These are phyloP conservation scores for Enteromius viviparus DNA, from an alignment of 2,797 vertebrate species.

Conservation along the genomic window DNA sequence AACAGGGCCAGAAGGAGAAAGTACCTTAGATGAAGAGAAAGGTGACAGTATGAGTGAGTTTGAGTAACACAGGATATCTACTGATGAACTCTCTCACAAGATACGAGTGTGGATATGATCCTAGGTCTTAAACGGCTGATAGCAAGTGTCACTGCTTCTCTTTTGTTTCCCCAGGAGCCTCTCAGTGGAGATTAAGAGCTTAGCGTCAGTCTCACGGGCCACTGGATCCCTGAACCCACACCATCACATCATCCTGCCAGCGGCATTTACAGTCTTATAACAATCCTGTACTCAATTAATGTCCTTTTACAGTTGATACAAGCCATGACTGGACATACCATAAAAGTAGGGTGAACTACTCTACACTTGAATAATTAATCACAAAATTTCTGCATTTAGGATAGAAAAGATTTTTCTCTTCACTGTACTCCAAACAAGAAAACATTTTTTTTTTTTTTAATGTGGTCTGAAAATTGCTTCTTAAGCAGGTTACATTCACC, in stretches of 20 bases:
- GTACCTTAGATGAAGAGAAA: conserved; percentile 7
- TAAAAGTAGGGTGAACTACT: neutral
- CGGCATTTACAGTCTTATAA: neutral
- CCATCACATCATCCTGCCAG: conserved; percentile 29
- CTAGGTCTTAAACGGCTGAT: conserved; percentile 27
- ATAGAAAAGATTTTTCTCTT: neutral
- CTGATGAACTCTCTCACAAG: neutral
- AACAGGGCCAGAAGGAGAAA: conserved; percentile 9
- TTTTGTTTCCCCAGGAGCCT: conserved; percentile 42
- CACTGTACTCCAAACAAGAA: neutral
- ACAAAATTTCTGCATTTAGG: neutral
- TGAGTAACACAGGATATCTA: conserved; percentile 11
- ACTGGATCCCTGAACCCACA: conserved; percentile 39
- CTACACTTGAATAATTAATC: neutral
- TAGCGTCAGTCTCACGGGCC: conserved; percentile 38
- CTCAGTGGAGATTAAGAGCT: conserved; percentile 50
- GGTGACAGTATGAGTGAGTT: conserved; percentile 2
- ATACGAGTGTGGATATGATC: conserved; percentile 28
- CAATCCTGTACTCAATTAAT: neutral
- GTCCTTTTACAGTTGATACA: conserved; percentile 9
- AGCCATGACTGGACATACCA: conserved; percentile 15
- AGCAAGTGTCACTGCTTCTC: conserved; percentile 38
- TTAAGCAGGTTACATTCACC: neutral
- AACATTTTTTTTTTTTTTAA: no score
- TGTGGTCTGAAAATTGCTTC: neutral